These are phyloP conservation scores for Hylomyscus alleni DNA, from an alignment of 2,797 vertebrate species.

Conservation along the genomic window DNA sequence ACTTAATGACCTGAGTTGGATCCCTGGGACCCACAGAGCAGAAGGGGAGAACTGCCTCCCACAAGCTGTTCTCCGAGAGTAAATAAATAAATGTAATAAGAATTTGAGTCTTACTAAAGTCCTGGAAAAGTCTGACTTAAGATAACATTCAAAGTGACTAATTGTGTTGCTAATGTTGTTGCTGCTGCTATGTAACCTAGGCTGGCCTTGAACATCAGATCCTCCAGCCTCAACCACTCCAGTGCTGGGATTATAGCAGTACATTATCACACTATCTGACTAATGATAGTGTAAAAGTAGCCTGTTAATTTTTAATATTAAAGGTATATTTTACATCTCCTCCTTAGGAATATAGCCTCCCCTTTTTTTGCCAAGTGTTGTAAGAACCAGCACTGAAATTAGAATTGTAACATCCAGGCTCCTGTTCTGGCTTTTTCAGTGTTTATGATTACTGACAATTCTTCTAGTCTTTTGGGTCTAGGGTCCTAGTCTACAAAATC, in stretches of 20 bases:
- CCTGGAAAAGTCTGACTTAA: conserved; percentile 38
- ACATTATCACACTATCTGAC: neutral
- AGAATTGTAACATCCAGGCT: conserved; percentile 14
- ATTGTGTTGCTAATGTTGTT: neutral
- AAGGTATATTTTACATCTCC: conserved; percentile 28
- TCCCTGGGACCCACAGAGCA: neutral
- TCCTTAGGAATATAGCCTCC: neutral
- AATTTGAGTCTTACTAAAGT: conserved; percentile 42
- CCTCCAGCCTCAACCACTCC: neutral
- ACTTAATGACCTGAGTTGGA: neutral
- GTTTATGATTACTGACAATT: conserved; percentile 33
- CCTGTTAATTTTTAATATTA: conserved; percentile 36
- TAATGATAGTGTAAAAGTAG: conserved; percentile 13
- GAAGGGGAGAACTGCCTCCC: neutral
- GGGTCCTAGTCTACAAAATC: neutral
- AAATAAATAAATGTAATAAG: neutral
- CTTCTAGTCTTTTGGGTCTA: neutral
- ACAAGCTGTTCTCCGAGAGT: neutral
- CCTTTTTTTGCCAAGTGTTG: conserved; percentile 21
- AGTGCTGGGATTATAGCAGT: neutral
- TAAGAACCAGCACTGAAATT: conserved; percentile 11
- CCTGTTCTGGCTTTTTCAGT: neutral
- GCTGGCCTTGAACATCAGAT: neutral
- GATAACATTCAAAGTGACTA: neutral
- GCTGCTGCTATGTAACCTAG: neutral